phyloP scores from a whole-genome alignment of 2,888 invertebrate species.

The Parnassius mnemosyne region DNA sequence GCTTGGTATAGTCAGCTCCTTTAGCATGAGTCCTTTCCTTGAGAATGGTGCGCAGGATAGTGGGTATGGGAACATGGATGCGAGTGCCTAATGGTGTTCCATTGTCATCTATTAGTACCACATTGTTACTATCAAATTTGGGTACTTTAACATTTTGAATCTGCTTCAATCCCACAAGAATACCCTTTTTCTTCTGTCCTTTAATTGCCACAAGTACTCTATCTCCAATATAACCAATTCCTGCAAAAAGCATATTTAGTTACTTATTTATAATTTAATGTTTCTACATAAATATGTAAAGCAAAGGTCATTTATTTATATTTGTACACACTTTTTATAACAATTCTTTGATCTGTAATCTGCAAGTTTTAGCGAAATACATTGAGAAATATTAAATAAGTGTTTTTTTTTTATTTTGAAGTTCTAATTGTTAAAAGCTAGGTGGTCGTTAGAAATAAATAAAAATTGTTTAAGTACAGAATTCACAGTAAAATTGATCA shows the following conservation, averaged over 20 bases:
- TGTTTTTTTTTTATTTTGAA: too few species aligned
- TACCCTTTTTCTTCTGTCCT: slow-evolving; percentile 96
- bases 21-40: slow-evolving; percentile 90
- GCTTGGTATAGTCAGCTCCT: slow-evolving; percentile 94
- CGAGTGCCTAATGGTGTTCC: slow-evolving; percentile 97
- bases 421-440: too few species aligned
- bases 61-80: slow-evolving; percentile 97
- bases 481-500: too few species aligned
- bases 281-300: too few species aligned
- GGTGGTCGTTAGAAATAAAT: too few species aligned
- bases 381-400: too few species aligned
- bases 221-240: slow-evolving; percentile 85
- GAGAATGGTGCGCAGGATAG: slow-evolving; percentile 89
- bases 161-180: slow-evolving; percentile 89
- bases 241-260: slow-evolving; percentile 34
- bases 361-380: too few species aligned
- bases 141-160: slow-evolving; percentile 90
- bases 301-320: too few species aligned
- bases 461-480: too few species aligned
- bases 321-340: too few species aligned
- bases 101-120: slow-evolving; percentile 96
- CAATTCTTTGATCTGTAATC: too few species aligned
- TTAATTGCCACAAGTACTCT: slow-evolving; percentile 95
- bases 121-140: slow-evolving; percentile 96
- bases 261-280: too few species aligned